Evolutionary conservation across 2,797 vertebrate genomes (phyloP).

Genomic region (Podarcis siculus): DNA sequence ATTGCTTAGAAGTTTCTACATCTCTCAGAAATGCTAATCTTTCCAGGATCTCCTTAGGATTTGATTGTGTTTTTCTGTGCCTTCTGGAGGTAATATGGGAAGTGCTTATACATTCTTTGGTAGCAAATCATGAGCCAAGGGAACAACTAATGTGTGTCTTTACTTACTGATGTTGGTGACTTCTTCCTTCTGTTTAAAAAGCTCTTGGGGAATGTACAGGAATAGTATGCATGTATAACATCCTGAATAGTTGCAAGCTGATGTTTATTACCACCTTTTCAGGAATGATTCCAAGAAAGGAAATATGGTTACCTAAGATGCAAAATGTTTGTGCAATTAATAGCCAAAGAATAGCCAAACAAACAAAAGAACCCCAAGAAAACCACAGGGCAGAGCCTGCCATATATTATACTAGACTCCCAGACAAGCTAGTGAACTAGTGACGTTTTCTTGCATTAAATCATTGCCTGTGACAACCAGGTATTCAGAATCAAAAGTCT

Average conservation of each 20-base stretch:
- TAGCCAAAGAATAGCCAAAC: neutral
- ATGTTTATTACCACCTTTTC: constrained; percentile 11
- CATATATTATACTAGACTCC: neutral
- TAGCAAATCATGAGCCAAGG: constrained; percentile 16
- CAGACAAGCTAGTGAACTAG: constrained; percentile 44
- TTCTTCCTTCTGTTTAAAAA: constrained; percentile 10
- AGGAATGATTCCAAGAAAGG: neutral
- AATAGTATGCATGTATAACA: neutral
- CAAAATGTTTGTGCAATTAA: neutral
- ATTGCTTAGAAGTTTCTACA: neutral
- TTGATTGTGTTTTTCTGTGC: neutral
- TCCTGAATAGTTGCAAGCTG: constrained; percentile 23
- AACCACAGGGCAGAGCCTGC: too few relatives aligned
- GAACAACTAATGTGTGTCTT: constrained; percentile 22
- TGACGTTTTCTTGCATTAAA: constrained; percentile 45
- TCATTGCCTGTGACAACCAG: constrained; percentile 42
- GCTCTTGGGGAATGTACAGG: constrained; percentile 22
- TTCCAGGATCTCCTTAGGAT: neutral
- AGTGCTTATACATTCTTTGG: neutral
- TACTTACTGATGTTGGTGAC: constrained; percentile 10
- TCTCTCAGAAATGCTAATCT: neutral
- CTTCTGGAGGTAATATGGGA: neutral
- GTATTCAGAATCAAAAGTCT: constrained; percentile 44
- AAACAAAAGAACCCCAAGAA: neutral
- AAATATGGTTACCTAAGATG: neutral